Conservation (phyloP, 2,113 vertebrate genomes). For the Pelodiscus sinensis region DNA sequence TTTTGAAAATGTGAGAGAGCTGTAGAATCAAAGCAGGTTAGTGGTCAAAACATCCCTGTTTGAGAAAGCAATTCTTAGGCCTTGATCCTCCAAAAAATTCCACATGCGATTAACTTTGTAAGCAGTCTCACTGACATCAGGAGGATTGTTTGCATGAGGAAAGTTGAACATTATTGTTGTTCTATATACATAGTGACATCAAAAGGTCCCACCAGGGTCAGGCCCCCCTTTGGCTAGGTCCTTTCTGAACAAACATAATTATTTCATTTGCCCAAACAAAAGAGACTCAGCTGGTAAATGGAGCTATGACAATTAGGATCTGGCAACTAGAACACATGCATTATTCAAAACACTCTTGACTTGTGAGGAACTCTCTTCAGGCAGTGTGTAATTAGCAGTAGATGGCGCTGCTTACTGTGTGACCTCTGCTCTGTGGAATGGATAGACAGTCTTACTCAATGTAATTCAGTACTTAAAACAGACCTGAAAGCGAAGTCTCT, state of each 20-base stretch:
- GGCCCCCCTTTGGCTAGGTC: background rate
- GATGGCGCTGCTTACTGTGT: background rate
- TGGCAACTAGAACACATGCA: background rate
- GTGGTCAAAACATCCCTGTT: background rate
- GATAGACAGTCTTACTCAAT: background rate
- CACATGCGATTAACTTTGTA: background rate
- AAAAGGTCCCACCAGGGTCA: background rate
- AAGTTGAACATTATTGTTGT: background rate
- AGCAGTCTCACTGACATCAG: background rate
- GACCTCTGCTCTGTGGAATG: background rate
- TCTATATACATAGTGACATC: background rate
- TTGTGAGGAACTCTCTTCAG: background rate
- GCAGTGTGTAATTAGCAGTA: background rate
- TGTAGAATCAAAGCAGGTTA: background rate
- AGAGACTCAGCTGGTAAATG: background rate
- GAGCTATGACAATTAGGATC: background rate
- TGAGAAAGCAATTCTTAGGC: background rate
- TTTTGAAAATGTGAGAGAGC: background rate
- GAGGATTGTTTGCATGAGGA: background rate
- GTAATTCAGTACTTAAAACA: background rate
- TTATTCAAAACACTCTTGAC: background rate
- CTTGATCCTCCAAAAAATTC: background rate
- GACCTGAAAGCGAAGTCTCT: background rate
- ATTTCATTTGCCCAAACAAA: background rate
- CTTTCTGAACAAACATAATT: background rate